Evolutionary conservation across 2,113 vertebrate genomes (phyloP), one percentile per base, ranked within the genome.

Genomic region (Sturnus vulgaris): DNA sequence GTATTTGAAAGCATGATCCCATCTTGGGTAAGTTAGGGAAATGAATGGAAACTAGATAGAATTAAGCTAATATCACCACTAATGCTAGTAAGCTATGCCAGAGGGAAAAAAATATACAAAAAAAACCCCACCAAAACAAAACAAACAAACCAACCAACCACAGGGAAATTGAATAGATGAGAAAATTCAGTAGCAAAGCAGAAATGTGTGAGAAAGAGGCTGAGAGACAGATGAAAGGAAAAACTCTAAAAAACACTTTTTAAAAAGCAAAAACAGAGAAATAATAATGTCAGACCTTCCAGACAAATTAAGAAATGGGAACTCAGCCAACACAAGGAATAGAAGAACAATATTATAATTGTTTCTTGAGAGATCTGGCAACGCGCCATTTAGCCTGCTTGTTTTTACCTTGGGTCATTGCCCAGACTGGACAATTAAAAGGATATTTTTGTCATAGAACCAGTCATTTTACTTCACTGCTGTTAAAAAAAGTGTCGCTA

Each of bases 371-470:
- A 96, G 76, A 35, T 79, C 92, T 97, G 97, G 95, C 96, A 97
- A 85, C 23, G 17, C 15, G 94, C 96, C 95, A 97, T 93, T 97
- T 95, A 96, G 95, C 71, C 72, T 97, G 92, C 94, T 97, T 95
- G 90, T 86, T 97, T 95, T 97, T 95, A 95, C 84, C 57, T 97
- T 98, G 97, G 96, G 84, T 82, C 81, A 31, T 40, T 97, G 97
- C 96, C 96, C 97, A 97, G 94, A 91, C 80, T 95, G 92, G 95
- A 97, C 95, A 98, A 96, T 98, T 98, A 97, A 96, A 95, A 96
- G 87, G 91, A 94, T 97, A 96, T 95, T 97, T 97, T 94, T 95
- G 86, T 92, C 94, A 94, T 52, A 59, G 49, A 86, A 84, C 39
- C 73, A 86, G 84, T 70, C 40, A 91, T 89, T 97, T 97, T 96